phyloP scores from a whole-genome alignment of 2,113 vertebrate species.

The Macquaria australasica region DNA sequence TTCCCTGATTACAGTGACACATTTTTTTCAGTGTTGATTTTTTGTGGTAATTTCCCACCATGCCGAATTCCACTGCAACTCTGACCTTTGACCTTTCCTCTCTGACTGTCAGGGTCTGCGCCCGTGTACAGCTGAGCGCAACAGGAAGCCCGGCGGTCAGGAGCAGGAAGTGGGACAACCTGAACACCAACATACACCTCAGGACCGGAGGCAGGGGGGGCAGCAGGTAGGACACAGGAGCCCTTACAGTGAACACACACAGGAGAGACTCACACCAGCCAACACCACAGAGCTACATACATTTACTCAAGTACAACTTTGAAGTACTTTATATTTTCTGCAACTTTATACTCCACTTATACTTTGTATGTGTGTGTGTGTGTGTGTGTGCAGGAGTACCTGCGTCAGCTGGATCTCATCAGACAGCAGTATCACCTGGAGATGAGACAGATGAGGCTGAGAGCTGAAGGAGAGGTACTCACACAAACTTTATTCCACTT shows the following conservation, averaged over 20 bases:
- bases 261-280: too few relatives aligned
- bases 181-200: conserved; percentile 54
- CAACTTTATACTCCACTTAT: background rate
- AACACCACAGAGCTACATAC: too few relatives aligned
- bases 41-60: background rate
- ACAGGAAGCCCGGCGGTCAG: conserved; percentile 54
- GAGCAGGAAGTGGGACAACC: conserved; percentile 54
- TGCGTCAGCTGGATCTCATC: conserved; percentile 89
- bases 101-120: conserved; percentile 86
- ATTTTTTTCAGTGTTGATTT: too few relatives aligned
- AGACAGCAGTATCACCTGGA: conserved; percentile 89
- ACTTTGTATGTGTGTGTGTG: conserved; percentile 21
- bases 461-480: conserved; percentile 82
- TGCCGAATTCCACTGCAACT: background rate
- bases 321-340: background rate
- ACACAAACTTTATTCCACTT: background rate
- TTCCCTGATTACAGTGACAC: too few relatives aligned
- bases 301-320: background rate
- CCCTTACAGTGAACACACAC: too few relatives aligned
- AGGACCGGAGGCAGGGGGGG: conserved; percentile 71
- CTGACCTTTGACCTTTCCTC: background rate
- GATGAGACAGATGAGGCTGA: conserved; percentile 85
- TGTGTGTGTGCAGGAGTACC: conserved; percentile 86
- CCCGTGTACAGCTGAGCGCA: conserved; percentile 87
- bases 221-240: conserved; percentile 78